Conservation (phyloP, 2,888 invertebrate genomes). For the Cataglyphis cursor region DNA sequence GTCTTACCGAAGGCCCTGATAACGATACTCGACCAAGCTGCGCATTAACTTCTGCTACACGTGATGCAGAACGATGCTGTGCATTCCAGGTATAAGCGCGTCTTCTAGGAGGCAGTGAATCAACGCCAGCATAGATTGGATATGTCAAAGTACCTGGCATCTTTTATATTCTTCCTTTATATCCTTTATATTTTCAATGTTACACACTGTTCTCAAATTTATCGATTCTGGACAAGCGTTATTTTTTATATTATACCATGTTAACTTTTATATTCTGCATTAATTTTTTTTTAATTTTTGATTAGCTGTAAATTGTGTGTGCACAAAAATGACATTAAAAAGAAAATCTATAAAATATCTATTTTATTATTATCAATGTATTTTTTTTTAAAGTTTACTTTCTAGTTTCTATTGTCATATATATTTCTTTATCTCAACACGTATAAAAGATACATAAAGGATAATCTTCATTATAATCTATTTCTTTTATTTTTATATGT, state of each 20-base stretch:
- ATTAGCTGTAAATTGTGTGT: not conserved
- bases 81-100: constrained; percentile 82
- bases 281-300: not conserved
- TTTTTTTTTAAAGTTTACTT: not conserved
- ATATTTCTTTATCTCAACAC: not conserved
- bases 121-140: constrained; percentile 84
- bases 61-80: constrained; percentile 73
- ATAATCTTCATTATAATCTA: not conserved
- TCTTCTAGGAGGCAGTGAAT: constrained; percentile 79
- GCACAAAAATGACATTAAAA: not conserved
- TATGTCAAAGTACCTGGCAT: constrained; percentile 85
- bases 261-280: not conserved
- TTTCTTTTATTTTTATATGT: not conserved
- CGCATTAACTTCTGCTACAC: constrained; percentile 70
- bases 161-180: constrained; percentile 55
- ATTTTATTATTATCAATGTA: not conserved
- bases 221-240: constrained; percentile 55
- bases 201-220: constrained; percentile 26
- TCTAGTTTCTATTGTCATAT: not conserved
- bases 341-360: not conserved
- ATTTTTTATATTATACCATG: constrained; percentile 9
- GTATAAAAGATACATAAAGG: not conserved
- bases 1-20: constrained; percentile 78
- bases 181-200: constrained; percentile 3
- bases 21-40: constrained; percentile 81